These are phyloP conservation scores for Acanthis flammea DNA, from an alignment of 2,797 vertebrate species.

Conservation along the genomic window DNA sequence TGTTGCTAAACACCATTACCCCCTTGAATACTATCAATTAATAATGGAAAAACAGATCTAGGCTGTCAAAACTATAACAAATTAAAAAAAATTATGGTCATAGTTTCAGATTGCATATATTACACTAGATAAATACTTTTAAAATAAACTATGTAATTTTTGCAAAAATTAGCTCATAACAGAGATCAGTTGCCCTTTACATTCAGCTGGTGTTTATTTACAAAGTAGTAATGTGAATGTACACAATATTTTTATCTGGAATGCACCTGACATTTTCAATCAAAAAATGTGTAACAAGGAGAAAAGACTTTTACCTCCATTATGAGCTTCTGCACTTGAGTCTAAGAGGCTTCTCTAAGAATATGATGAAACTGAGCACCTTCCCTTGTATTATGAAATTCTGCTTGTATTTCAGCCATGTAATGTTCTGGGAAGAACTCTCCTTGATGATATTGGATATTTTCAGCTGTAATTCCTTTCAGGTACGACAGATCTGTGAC, in stretches of 20 bases:
- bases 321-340: not conserved
- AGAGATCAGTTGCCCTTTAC: not conserved
- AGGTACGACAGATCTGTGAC: not conserved
- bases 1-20: not conserved
- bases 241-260: not conserved
- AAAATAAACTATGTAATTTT: not conserved
- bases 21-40: not conserved
- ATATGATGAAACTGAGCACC: rapidly evolving
- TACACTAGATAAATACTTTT: not conserved
- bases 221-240: not conserved
- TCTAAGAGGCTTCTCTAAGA: not conserved
- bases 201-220: not conserved
- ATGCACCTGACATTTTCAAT: not conserved
- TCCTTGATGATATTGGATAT: not conserved
- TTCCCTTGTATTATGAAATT: not conserved
- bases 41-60: not conserved
- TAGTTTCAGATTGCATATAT: not conserved
- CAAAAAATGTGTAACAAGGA: not conserved
- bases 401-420: not conserved
- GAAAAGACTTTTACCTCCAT: not conserved
- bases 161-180: not conserved
- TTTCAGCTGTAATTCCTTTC: not conserved
- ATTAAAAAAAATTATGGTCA: not conserved
- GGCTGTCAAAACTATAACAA: not conserved
- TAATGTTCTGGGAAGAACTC: not conserved